phyloP scores from a whole-genome alignment of 2,888 invertebrate genomes.

The Cyclophora albipunctata region DNA sequence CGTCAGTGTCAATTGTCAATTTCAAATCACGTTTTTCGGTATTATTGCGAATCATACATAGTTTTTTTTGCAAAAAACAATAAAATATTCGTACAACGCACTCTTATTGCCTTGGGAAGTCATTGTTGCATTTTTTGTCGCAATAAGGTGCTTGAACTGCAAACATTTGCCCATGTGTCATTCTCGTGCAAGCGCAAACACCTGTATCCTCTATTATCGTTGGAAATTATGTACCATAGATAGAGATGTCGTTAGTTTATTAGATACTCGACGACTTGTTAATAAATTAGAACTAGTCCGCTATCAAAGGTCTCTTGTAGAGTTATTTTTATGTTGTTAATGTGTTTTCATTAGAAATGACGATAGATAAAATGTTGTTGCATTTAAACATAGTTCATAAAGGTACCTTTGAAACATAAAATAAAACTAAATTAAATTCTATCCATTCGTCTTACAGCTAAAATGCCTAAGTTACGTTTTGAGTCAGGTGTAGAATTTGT shows the following conservation, averaged over 20 bases:
- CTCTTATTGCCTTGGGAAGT: constrained; percentile 12
- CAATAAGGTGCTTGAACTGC: constrained; percentile 17
- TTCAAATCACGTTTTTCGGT: not conserved
- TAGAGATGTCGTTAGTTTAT: not conserved
- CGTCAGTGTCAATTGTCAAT: not conserved
- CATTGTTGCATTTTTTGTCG: constrained; percentile 14
- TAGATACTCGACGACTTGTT: not conserved
- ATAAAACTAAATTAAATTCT: no score
- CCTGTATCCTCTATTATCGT: constrained; percentile 9
- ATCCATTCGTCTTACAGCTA: no score
- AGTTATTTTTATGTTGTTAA: not conserved
- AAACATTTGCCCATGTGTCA: constrained; percentile 15
- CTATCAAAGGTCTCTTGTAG: not conserved
- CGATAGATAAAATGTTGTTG: not conserved
- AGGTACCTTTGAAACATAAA: no score
- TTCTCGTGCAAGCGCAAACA: constrained; percentile 1
- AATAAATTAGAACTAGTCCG: not conserved
- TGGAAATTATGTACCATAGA: not conserved
- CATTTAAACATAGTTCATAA: not conserved
- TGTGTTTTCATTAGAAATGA: not conserved
- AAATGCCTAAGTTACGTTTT: no score
- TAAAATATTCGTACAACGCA: constrained; percentile 2
- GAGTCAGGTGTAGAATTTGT: no score
- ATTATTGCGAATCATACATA: not conserved
- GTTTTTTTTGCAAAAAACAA: not conserved